phyloP scores from a whole-genome alignment of 2,888 invertebrate genomes.

The Nemoura dubitans region DNA sequence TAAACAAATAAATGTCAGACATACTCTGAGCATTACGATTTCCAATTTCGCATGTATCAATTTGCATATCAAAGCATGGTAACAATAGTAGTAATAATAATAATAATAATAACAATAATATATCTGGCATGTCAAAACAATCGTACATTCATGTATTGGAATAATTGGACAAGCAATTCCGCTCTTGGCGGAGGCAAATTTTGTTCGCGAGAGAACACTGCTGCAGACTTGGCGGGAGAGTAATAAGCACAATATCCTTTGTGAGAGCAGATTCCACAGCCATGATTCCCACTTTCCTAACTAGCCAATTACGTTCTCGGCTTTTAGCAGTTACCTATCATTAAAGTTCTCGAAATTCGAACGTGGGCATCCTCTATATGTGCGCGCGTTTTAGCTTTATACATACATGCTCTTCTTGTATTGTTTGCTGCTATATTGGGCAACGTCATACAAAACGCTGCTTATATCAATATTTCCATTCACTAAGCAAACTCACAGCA shows the following conservation, averaged over 20 bases:
- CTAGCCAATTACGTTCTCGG: neutral
- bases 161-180: neutral
- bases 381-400: neutral
- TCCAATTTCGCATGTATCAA: neutral
- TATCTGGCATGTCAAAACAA: neutral
- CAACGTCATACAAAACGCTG: neutral
- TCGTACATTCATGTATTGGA: neutral
- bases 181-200: neutral
- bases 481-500: neutral
- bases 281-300: neutral
- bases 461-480: neutral
- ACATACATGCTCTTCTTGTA: neutral
- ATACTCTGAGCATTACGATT: neutral
- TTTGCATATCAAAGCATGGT: conserved; percentile 12
- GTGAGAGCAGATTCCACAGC: neutral
- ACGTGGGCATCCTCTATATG: neutral
- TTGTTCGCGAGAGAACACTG: neutral
- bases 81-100: too few species aligned
- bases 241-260: neutral
- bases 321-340: conserved; percentile 12
- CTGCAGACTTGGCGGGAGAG: neutral
- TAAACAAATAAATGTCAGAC: neutral
- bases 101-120: neutral
- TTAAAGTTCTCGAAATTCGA: neutral
- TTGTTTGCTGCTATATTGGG: neutral